phyloP scores from a whole-genome alignment of 2,888 invertebrate genomes.

The Rhopalosiphum nymphaeae region DNA sequence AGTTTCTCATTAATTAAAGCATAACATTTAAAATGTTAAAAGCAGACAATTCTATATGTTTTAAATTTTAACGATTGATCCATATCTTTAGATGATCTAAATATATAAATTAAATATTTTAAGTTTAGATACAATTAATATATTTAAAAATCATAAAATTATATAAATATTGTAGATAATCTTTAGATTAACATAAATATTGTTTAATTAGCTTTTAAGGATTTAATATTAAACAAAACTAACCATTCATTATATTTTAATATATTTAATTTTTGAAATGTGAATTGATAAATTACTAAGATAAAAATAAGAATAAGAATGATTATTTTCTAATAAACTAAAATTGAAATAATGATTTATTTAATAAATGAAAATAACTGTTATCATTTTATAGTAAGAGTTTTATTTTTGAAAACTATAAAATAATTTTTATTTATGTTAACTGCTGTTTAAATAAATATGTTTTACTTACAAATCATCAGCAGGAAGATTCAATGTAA shows the following conservation, averaged over 20 bases:
- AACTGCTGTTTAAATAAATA: neutral
- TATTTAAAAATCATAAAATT: neutral
- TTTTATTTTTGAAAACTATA: neutral
- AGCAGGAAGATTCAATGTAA: constrained; percentile 86
- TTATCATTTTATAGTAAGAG: neutral
- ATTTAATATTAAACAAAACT: neutral
- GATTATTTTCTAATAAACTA: neutral
- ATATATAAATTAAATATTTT: neutral
- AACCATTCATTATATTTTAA: neutral
- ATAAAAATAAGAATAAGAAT: neutral
- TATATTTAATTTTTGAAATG: neutral
- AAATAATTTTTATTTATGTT: neutral
- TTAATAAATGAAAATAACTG: neutral
- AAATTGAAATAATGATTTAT: neutral
- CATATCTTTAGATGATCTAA: neutral
- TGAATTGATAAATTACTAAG: neutral
- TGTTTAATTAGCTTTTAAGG: neutral
- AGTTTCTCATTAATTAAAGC: neutral
- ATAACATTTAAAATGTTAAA: neutral
- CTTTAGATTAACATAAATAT: neutral
- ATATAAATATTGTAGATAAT: neutral
- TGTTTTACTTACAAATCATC: constrained; percentile 77
- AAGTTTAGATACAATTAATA: neutral
- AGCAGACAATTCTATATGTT: neutral
- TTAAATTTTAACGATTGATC: neutral